Percentiles rank a stretch among this genome's conserved stretches.
Evolutionary conservation across 2,797 vertebrate genomes (phyloP).

Genomic region (Acanthurus tractus): DNA sequence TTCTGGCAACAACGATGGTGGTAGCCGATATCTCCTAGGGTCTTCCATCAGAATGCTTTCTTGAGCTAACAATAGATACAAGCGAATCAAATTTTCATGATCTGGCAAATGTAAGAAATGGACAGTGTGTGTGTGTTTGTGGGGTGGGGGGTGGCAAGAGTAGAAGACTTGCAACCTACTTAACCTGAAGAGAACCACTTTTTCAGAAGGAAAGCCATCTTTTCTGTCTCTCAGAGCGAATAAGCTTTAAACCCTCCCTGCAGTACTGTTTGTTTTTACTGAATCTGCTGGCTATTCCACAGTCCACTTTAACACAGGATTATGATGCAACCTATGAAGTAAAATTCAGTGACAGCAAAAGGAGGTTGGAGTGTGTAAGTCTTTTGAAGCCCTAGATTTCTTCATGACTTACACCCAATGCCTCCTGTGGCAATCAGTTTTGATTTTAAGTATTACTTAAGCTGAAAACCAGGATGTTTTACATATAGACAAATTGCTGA

Average conservation of each 20-base stretch:
- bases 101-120: slow-evolving; percentile 63
- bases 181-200: slow-evolving; percentile 9
- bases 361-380: too few species aligned
- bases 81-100: slow-evolving; percentile 71
- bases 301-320: slow-evolving; percentile 26
- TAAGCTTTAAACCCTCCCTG: slow-evolving; percentile 27
- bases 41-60: slow-evolving; percentile 50
- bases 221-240: slow-evolving; percentile 4
- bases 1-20: slow-evolving; percentile 54
- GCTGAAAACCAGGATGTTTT: too few species aligned
- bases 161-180: too few species aligned
- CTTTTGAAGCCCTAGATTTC: too few species aligned
- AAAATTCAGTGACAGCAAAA: slow-evolving; percentile 27
- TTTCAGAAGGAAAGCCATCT: slow-evolving; percentile 6
- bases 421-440: too few species aligned
- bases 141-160: background rate
- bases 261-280: slow-evolving; percentile 25
- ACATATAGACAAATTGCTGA: too few species aligned
- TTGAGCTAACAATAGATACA: slow-evolving; percentile 54
- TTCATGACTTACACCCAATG: too few species aligned
- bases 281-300: slow-evolving; percentile 9
- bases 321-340: slow-evolving; percentile 40
- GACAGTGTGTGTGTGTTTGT: too few species aligned
- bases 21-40: slow-evolving; percentile 36
- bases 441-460: too few species aligned